Evolutionary conservation across 2,797 vertebrate genomes (phyloP).

Genomic region (Amblyopsis hoosieri): DNA sequence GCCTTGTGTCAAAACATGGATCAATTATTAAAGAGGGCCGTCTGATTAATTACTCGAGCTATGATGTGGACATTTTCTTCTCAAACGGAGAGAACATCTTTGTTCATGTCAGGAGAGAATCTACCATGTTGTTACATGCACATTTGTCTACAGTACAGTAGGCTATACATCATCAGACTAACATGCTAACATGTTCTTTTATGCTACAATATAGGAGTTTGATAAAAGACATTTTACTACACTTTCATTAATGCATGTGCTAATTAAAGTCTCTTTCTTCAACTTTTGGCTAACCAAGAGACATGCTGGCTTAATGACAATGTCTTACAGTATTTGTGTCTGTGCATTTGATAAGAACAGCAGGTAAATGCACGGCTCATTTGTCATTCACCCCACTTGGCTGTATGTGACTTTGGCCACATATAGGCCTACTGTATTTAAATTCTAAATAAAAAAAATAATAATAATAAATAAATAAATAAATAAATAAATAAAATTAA

Average conservation of each 20-base stretch:
- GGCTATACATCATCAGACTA: too few relatives aligned
- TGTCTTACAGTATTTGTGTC: constrained; percentile 14
- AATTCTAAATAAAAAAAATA: too few relatives aligned
- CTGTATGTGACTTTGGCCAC: too few relatives aligned
- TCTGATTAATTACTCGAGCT: constrained; percentile 69
- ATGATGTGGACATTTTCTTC: constrained; percentile 11
- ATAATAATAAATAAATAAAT: background rate
- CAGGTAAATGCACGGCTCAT: constrained; percentile 18
- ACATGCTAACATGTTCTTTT: too few relatives aligned
- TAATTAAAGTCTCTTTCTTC: constrained; percentile 1
- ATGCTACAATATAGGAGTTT: too few relatives aligned
- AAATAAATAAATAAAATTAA: background rate
- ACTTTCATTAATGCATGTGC: too few relatives aligned
- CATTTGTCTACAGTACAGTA: too few relatives aligned
- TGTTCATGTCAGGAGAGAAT: too few relatives aligned
- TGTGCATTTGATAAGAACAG: constrained; percentile 26
- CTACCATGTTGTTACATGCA: too few relatives aligned
- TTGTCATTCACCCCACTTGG: too few relatives aligned
- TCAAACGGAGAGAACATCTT: constrained; percentile 3
- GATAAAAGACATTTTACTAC: too few relatives aligned
- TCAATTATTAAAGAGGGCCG: constrained; percentile 71
- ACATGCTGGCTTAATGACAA: constrained; percentile 29
- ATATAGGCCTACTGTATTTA: too few relatives aligned
- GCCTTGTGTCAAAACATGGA: constrained; percentile 56
- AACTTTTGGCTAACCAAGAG: constrained; percentile 21